These are phyloP conservation scores for Spilarctia lutea DNA, from an alignment of 2,888 invertebrate genomes.

Conservation along the genomic window DNA sequence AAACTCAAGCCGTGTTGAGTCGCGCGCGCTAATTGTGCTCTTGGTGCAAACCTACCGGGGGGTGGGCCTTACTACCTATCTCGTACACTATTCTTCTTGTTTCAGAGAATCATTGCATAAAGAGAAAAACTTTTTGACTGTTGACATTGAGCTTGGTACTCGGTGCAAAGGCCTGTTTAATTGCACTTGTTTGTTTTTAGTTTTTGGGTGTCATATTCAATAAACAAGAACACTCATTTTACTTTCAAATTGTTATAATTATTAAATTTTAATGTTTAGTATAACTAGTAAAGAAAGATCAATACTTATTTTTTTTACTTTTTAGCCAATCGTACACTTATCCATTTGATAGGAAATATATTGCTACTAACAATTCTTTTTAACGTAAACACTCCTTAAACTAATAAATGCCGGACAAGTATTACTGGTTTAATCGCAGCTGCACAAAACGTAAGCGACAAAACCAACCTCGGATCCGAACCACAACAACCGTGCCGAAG, in stretches of 20 bases:
- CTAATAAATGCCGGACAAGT: slow-evolving; percentile 80
- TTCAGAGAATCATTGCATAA: slow-evolving; percentile 70
- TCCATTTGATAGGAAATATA: slow-evolving; percentile 16
- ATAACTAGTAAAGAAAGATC: not conserved
- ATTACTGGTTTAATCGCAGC: slow-evolving; percentile 83
- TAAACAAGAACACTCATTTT: not conserved
- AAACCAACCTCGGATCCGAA: slow-evolving; percentile 81
- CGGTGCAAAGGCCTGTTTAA: slow-evolving; percentile 32
- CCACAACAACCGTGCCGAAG: slow-evolving; percentile 84
- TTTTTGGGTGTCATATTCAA: slow-evolving; percentile 25
- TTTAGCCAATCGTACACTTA: not conserved
- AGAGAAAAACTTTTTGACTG: slow-evolving; percentile 74
- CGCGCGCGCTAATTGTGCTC: slow-evolving; percentile 85
- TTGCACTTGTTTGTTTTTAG: slow-evolving; percentile 32
- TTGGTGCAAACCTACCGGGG: slow-evolving; percentile 56
- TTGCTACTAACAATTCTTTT: slow-evolving; percentile 33
- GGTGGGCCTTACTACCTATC: slow-evolving; percentile 47
- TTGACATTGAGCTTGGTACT: slow-evolving; percentile 78
- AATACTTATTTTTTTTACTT: not conserved
- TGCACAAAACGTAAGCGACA: slow-evolving; percentile 80
- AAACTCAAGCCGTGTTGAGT: slow-evolving; percentile 84
- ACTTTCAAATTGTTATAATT: not conserved
- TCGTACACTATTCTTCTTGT: slow-evolving; percentile 76
- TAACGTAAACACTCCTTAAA: slow-evolving; percentile 57
- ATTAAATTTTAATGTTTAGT: not conserved